Base-by-base conservation (phyloP, 2,888 invertebrate species). In the Camptogramma bilineatum region DNA sequence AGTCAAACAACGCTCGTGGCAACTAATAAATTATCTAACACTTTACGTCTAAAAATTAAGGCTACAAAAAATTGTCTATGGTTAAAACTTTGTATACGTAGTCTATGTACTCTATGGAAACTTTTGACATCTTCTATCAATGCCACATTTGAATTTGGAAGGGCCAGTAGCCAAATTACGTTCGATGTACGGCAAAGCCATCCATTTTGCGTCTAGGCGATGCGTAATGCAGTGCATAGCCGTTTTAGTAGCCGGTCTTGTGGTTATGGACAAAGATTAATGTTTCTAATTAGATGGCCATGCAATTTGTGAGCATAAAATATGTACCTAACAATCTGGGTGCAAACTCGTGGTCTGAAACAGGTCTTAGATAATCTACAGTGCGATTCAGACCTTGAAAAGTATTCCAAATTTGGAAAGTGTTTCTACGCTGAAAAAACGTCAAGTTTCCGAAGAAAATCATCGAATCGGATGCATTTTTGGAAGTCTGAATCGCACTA, bases 221-320 rank as follows among this genome's bases (percentile, higher is more conserved):
- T 62, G 66, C 66, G 66, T 66, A 66, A 66, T 66, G 62, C 66
- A 66, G 51, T 66, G 46, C 65, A 52, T 52, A 44, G 62, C 65
- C 62, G 58, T 66, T 66, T 66, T 59, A 66, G 62, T 62, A 56
- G 62, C 66, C 58, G 58, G 62, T 66, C 66, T 66, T 66, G 66
- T 62, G 66, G 66, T 59, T 62, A 66, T 62, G 57, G 62, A 62
- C 66, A 66, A 59, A 66, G 62, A 66, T 66, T 66, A 66, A 66
- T 66, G 66, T 58, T 66, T 62, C 62, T 66, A 66, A 66, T 66
- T 66, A 66, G 58, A 66, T 62, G 34, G 58, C 54, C 48, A 13
- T 62, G 62, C 62, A 54, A 47, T 66, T 62, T 62, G 65, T 31
- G 31, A 58, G n/a, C 47, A 24, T 59, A 58, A 48, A 56, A 39